Base-by-base conservation (phyloP, 2,797 vertebrate genomes). In the Sarcoramphus papa region DNA sequence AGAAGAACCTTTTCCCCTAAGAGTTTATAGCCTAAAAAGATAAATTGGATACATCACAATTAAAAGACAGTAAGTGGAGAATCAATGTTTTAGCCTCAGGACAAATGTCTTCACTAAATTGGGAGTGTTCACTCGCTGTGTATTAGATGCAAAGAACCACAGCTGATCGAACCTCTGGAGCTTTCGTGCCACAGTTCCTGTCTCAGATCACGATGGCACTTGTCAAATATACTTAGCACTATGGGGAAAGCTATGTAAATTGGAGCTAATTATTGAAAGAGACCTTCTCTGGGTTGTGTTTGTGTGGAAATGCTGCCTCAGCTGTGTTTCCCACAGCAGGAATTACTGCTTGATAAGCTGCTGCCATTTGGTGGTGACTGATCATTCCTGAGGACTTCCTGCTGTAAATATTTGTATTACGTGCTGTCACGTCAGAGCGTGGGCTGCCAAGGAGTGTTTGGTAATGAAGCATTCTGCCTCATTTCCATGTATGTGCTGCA, bases 41-140 rank as follows among this genome's bases (percentile, higher is more conserved):
- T 92, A 84, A 90, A 96, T 67, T 67, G 54, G 62, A 56, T 90
- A 30, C 54, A 92, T 92, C 78, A 84, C 85, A 92, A 95, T 95
- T 97, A 94, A 95, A 95, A 84, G 91, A 80, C 77, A 92, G 43
- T 90, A 95, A 97, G 76, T 91, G 78, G 43, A 83, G 62, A 94
- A 95, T 97, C 89, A 65, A 47, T 95, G 89, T n/a, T 92, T 83
- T 95, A 85, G 94, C 93, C 91, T 91, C 73, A 73, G 93, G 93
- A 91, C 79, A 94, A 93, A 91, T 92, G 62, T 85, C 84, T 88
- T 68, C 35, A 33, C 50, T 93, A 92, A 95, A 92, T 11, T 76
- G 51, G 70, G 73, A 76, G 37, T 41, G 25, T 74, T 94, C 77
- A 20, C 25, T 85, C 1, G 1, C 22, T 53, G 57, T 60, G 30